These are phyloP conservation scores for Gonatopus flavifemur DNA, from an alignment of 1,140 invertebrate genomes.

Conservation along the genomic window DNA sequence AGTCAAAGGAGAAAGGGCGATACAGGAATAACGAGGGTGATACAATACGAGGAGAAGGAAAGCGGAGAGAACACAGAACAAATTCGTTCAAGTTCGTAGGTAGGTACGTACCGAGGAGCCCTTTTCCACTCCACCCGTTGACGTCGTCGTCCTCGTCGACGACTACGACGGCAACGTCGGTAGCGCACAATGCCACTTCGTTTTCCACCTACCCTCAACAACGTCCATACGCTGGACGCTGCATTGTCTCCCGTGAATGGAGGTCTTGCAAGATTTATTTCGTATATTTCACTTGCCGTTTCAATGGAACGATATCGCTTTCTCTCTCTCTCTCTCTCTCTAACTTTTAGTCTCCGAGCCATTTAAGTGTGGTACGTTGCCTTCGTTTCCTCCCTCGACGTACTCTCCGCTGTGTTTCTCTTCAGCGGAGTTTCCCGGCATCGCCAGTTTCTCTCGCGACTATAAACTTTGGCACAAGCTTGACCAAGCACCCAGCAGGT, in stretches of 20 bases:
- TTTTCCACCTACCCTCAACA: constrained; percentile 45
- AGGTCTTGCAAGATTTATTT: constrained; percentile 61
- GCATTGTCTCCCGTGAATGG: constrained; percentile 57
- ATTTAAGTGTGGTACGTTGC: no score
- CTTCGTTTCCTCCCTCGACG: not conserved
- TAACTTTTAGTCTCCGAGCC: constrained; percentile 1
- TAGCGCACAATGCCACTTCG: constrained; percentile 54
- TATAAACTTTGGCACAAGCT: not conserved
- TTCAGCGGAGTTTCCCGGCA: not conserved
- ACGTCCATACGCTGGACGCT: constrained; percentile 53
- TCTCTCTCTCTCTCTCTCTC: constrained; percentile 6
- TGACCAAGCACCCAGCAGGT: not conserved
- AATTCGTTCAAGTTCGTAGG: constrained; percentile 45
- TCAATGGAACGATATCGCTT: constrained; percentile 52
- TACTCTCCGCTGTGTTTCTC: not conserved
- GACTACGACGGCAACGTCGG: constrained; percentile 33
- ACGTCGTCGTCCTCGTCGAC: constrained; percentile 21
- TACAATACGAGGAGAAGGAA: constrained; percentile 17
- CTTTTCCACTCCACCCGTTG: not conserved
- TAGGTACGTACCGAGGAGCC: no score
- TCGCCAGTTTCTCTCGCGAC: not conserved
- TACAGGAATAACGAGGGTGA: constrained; percentile 18
- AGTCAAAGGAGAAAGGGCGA: constrained; percentile 9
- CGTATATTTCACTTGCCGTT: constrained; percentile 60
- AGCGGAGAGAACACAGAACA: constrained; percentile 5